These are phyloP conservation scores for Popillia japonica DNA, from an alignment of 1,140 invertebrate species.

Conservation along the genomic window DNA sequence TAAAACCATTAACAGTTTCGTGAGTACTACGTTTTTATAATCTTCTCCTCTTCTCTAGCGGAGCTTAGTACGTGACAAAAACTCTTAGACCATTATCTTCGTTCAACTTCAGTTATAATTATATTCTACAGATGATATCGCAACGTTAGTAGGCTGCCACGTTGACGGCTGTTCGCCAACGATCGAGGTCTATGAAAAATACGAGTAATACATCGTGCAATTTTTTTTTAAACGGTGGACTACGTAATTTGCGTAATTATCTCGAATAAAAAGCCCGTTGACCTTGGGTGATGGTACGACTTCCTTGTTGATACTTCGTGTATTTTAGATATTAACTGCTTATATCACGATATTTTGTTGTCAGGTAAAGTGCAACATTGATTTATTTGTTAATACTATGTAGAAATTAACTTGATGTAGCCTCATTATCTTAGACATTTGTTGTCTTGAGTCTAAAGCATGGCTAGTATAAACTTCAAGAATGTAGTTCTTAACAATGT, in stretches of 20 bases:
- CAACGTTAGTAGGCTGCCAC: neutral
- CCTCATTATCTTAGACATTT: too few relatives aligned
- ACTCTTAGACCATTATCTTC: slow-evolving; percentile 42
- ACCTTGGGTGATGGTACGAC: neutral
- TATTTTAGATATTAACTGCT: neutral
- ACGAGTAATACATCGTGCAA: neutral
- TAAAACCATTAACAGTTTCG: slow-evolving; percentile 56
- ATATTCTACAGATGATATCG: slow-evolving; percentile 39
- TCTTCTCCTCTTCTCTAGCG: slow-evolving; percentile 36
- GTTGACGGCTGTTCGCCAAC: neutral
- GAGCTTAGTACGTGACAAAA: slow-evolving; percentile 50
- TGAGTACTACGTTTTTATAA: slow-evolving; percentile 53
- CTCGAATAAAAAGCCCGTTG: neutral
- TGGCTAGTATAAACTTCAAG: too few relatives aligned
- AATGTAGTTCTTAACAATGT: too few relatives aligned
- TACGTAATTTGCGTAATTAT: slow-evolving; percentile 14
- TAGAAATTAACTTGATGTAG: too few relatives aligned
- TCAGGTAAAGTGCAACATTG: neutral
- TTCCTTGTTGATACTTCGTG: neutral
- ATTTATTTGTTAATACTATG: neutral
- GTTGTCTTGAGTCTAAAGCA: too few relatives aligned
- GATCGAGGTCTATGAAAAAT: neutral
- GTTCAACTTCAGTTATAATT: slow-evolving; percentile 42
- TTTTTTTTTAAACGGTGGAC: neutral
- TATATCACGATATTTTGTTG: too few relatives aligned